These are phyloP conservation scores for Cephus pulcher DNA, from an alignment of 2,888 invertebrate species.

Conservation along the genomic window DNA sequence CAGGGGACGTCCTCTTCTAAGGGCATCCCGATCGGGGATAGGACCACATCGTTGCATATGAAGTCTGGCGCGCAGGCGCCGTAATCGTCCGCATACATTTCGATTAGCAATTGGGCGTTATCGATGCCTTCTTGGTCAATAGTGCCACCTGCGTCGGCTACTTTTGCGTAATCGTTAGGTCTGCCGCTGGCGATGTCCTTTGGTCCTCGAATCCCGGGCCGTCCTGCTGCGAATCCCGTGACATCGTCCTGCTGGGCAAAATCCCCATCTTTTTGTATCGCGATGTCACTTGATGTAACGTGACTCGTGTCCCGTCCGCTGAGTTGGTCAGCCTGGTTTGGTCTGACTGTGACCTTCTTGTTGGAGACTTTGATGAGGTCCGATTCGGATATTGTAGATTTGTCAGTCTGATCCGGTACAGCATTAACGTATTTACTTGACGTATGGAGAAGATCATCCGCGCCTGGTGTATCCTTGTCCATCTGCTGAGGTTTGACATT, in stretches of 20 bases:
- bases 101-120: not conserved
- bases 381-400: not conserved
- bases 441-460: not conserved
- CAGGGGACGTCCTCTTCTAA: not conserved
- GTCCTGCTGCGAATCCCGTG: too few species aligned
- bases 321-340: not conserved
- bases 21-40: not conserved
- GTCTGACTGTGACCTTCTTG: not conserved
- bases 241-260: not conserved
- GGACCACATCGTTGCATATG: conserved; percentile 33
- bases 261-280: not conserved
- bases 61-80: conserved; percentile 29
- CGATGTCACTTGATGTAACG: not conserved
- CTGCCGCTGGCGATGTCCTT: not conserved
- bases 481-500: not conserved
- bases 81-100: not conserved
- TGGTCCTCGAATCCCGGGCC: not conserved
- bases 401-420: not conserved
- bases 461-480: not conserved
- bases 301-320: not conserved
- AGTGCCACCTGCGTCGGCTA: not conserved
- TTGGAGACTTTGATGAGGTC: not conserved
- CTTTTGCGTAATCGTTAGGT: not conserved
- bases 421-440: not conserved
- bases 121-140: not conserved